Conservation (phyloP, 2,797 vertebrate species). For the Oryzias sinensis region DNA sequence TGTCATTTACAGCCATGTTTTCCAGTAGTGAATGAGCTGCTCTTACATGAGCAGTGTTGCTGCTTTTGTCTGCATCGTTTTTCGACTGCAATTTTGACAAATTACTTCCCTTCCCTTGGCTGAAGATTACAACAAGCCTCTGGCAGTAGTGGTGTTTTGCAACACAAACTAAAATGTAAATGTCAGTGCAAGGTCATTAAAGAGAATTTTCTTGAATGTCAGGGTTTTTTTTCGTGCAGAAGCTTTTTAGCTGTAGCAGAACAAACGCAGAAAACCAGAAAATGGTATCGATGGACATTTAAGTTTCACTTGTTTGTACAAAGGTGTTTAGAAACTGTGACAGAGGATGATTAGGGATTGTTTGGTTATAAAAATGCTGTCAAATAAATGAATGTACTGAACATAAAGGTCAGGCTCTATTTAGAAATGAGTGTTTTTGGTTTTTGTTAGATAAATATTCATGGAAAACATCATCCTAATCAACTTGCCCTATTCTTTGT, state of each 20-base stretch:
- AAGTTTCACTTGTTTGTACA: too few relatives aligned
- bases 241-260: slow-evolving; percentile 2
- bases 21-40: background rate
- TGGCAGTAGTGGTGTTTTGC: slow-evolving; percentile 1
- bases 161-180: background rate
- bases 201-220: background rate
- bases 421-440: too few relatives aligned
- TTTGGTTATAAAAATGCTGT: too few relatives aligned
- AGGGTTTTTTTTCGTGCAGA: background rate
- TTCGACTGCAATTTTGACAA: background rate
- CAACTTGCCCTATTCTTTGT: too few relatives aligned
- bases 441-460: too few relatives aligned
- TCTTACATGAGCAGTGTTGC: background rate
- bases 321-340: too few relatives aligned
- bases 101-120: background rate
- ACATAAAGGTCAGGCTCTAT: too few relatives aligned
- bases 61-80: background rate
- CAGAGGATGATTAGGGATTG: too few relatives aligned
- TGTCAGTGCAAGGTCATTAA: slow-evolving; percentile 2
- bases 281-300: too few relatives aligned
- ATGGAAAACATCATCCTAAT: too few relatives aligned
- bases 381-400: too few relatives aligned
- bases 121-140: background rate
- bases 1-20: background rate
- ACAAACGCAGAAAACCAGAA: background rate